Evolutionary conservation across 2,888 invertebrate genomes (phyloP).

Genomic region (Agriopis leucophaearia): DNA sequence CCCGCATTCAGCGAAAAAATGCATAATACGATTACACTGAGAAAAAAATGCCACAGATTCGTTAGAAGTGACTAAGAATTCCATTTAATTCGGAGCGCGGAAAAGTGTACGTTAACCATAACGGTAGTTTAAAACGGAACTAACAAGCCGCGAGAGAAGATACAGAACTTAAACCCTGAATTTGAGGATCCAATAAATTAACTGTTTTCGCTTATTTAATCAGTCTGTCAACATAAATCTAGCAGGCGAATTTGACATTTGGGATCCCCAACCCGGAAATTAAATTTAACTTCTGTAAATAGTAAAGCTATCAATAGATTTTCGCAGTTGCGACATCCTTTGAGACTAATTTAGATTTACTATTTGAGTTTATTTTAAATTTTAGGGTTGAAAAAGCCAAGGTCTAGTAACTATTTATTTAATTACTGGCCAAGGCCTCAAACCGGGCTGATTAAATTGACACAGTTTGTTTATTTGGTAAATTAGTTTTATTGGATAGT

Average conservation of each 20-base stretch:
- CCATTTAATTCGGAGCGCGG: no score
- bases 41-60: no score
- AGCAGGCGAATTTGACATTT: conserved; percentile 25
- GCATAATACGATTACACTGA: no score
- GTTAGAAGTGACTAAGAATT: no score
- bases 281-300: conserved; percentile 21
- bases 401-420: not conserved
- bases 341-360: not conserved
- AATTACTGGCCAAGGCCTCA: not conserved
- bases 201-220: conserved; percentile 23
- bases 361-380: conserved; percentile 2
- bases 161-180: not conserved
- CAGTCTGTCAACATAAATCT: conserved; percentile 34
- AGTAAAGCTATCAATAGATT: conserved; percentile 17
- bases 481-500: not conserved
- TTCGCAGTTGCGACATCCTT: not conserved
- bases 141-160: not conserved
- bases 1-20: no score
- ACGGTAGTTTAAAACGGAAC: not conserved
- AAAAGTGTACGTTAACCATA: not conserved
- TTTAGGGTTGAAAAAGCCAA: not conserved
- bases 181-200: conserved; percentile 16
- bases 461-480: not conserved
- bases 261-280: conserved; percentile 24
- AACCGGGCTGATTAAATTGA: not conserved